Evolutionary conservation across 2,888 invertebrate species (phyloP).

Genomic region (Cetonia aurata): DNA sequence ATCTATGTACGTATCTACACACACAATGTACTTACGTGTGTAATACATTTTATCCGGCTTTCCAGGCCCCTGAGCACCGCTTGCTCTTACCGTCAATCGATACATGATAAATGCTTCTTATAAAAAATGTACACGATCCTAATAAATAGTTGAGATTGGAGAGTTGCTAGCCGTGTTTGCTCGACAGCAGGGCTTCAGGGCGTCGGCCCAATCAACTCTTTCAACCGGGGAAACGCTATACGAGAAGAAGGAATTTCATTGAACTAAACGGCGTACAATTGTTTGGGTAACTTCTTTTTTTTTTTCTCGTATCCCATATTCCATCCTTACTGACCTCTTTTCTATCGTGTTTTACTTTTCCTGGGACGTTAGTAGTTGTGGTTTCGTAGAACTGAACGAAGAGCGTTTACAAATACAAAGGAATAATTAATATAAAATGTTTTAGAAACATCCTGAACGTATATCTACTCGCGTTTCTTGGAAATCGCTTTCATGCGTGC

Average conservation of each 20-base stretch:
- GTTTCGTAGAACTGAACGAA: slow-evolving; percentile 13
- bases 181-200: slow-evolving; percentile 55
- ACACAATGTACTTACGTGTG: slow-evolving; percentile 10
- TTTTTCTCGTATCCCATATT: not conserved
- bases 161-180: slow-evolving; percentile 3
- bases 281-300: slow-evolving; percentile 2
- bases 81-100: slow-evolving; percentile 50
- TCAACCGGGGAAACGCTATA: slow-evolving; percentile 50
- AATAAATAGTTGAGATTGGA: slow-evolving; percentile 61
- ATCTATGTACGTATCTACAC: slow-evolving; percentile 4
- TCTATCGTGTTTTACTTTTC: not conserved
- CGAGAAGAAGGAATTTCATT: slow-evolving; percentile 41
- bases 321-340: slow-evolving; percentile 5
- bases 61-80: slow-evolving; percentile 53
- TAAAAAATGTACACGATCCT: slow-evolving; percentile 61
- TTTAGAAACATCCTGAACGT: slow-evolving; percentile 2
- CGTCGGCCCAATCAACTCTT: slow-evolving; percentile 43
- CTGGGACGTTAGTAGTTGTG: not conserved
- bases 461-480: not conserved
- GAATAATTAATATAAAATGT: slow-evolving; percentile 23
- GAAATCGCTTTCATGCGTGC: slow-evolving; percentile 18
- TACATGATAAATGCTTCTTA: slow-evolving; percentile 62
- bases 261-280: slow-evolving; percentile 9
- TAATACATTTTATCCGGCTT: slow-evolving; percentile 32
- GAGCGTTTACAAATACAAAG: slow-evolving; percentile 11